Evolutionary conservation across 1,140 invertebrate species (phyloP).

Genomic region (Drosophila melanogaster): Release_6_plus_ISO1_MT NT_033777.3:13366501-13367000

Average conservation of each 20-base stretch:
- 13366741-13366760: slow-evolving; percentile 25
- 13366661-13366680: slow-evolving; percentile 2
- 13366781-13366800: background rate
- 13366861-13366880: slow-evolving; percentile 44
- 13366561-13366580: slow-evolving; percentile 7
- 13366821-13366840: slow-evolving; percentile 29
- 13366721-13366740: background rate
- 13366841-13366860: slow-evolving; percentile 31
- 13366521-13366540: background rate
- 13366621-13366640: slow-evolving; percentile 14
- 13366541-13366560: background rate
- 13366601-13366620: slow-evolving; percentile 8
- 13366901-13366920: slow-evolving; percentile 27
- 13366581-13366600: slow-evolving; percentile 1
- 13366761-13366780: background rate
- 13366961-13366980: background rate
- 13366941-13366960: background rate
- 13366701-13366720: slow-evolving; percentile 35
- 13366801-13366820: slow-evolving; percentile 8
- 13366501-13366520: slow-evolving; percentile 24
- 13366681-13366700: slow-evolving; percentile 14
- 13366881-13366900: slow-evolving; percentile 35
- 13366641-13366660: slow-evolving; percentile 25
- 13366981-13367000: background rate
- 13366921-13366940: slow-evolving; percentile 15